Conservation (phyloP, 1,140 invertebrate genomes). For the Venturia canescens region DNA sequence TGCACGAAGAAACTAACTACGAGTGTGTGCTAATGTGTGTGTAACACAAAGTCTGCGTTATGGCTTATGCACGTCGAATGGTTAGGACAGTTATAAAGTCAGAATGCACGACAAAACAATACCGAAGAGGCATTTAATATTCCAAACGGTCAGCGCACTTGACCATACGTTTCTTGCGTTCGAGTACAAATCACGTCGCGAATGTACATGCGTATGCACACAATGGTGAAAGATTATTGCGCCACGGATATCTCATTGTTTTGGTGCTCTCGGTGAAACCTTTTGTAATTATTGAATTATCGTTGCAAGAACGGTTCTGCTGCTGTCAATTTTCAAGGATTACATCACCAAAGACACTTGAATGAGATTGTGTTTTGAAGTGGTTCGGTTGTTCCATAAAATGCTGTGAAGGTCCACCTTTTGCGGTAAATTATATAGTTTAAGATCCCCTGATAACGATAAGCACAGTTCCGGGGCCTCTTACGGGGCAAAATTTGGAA, state of each 20-base stretch:
- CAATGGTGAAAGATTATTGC: conserved; percentile 54
- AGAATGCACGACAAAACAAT: conserved; percentile 1
- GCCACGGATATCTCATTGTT: conserved; percentile 61
- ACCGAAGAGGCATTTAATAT: conserved; percentile 57
- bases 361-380: neutral
- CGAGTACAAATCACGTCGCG: conserved; percentile 59
- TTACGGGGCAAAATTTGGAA: too few species aligned
- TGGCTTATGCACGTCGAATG: neutral
- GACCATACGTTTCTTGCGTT: conserved; percentile 44
- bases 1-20: neutral
- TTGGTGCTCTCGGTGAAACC: conserved; percentile 37
- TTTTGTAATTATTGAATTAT: conserved; percentile 54
- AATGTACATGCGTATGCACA: neutral
- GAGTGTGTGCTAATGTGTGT: neutral
- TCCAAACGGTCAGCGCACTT: conserved; percentile 55
- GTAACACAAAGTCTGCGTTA: neutral
- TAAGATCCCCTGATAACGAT: too few species aligned
- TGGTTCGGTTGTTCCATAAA: too few species aligned
- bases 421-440: too few species aligned
- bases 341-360: conserved; percentile 24
- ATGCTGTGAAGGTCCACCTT: too few species aligned
- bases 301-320: conserved; percentile 15
- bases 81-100: neutral
- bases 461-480: too few species aligned
- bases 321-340: conserved; percentile 46